phyloP scores from a whole-genome alignment of 1,140 invertebrate species.

The Ericerus pela region DNA sequence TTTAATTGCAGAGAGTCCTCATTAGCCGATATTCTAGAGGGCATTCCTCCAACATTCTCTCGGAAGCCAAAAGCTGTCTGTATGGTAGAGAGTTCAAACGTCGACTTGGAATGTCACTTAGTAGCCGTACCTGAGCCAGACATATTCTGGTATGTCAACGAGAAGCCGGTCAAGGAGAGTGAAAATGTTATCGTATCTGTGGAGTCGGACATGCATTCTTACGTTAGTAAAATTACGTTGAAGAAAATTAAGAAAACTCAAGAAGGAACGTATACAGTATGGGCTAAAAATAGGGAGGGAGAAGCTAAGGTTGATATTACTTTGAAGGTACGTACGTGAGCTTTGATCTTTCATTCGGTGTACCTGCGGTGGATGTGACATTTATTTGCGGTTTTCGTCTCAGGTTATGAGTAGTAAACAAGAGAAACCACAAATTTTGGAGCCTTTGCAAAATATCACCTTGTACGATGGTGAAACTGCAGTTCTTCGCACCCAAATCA shows the following conservation, averaged over 20 bases:
- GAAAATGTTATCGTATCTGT: conserved; percentile 51
- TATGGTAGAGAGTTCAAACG: conserved; percentile 60
- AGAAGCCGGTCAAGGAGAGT: conserved; percentile 49
- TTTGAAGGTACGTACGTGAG: conserved; percentile 44
- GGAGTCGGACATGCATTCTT: conserved; percentile 80
- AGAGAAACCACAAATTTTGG: conserved; percentile 63
- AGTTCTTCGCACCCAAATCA: conserved; percentile 56
- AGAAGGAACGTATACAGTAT: conserved; percentile 74
- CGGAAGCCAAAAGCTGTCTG: conserved; percentile 69
- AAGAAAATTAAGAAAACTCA: conserved; percentile 50
- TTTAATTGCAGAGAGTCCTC: conserved; percentile 56
- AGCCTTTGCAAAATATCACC: conserved; percentile 54
- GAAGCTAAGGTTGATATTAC: conserved; percentile 66
- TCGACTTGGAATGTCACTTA: conserved; percentile 66
- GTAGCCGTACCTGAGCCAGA: conserved; percentile 82
- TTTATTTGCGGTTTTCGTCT: neutral
- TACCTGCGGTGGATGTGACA: neutral
- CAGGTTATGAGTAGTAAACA: conserved; percentile 49
- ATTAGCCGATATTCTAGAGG: conserved; percentile 75
- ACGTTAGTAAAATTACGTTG: conserved; percentile 64
- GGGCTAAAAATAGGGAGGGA: conserved; percentile 77
- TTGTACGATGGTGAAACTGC: conserved; percentile 64
- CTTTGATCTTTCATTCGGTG: neutral
- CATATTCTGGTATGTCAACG: conserved; percentile 66
- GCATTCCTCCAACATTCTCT: conserved; percentile 83